Conservation (phyloP, 2,888 invertebrate species). For the Timema cristinae region DNA sequence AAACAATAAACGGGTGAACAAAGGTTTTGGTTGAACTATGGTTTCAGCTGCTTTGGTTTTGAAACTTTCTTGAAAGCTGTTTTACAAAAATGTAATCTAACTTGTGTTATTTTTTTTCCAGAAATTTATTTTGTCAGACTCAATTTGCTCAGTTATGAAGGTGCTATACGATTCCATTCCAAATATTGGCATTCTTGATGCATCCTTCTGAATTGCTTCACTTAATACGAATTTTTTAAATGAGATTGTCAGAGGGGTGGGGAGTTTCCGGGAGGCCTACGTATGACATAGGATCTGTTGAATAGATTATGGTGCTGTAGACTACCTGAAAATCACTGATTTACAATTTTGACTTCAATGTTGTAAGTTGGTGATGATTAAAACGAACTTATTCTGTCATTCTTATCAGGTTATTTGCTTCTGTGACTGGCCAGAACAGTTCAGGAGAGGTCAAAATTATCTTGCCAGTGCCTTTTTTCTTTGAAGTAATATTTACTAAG, state of each 20-base stretch:
- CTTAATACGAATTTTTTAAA: not conserved
- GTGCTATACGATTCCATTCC: not conserved
- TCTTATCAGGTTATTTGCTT: not conserved
- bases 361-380: not conserved
- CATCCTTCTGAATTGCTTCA: not conserved
- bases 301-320: not conserved
- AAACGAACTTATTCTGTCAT: not conserved
- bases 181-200: conserved; percentile 4
- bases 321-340: conserved; percentile 1
- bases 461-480: not conserved
- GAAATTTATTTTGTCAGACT: conserved; percentile 5
- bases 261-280: not conserved
- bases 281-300: conserved; percentile 3
- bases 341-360: not conserved
- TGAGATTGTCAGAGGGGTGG: not conserved
- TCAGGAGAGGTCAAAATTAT: conserved; percentile 3
- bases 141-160: not conserved
- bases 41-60: not conserved
- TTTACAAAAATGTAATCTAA: not conserved
- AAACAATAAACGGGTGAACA: conserved; percentile 1
- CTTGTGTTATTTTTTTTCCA: not conserved
- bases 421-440: not conserved
- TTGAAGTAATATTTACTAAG: not conserved
- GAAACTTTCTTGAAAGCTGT: not conserved
- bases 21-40: not conserved